phyloP scores from a whole-genome alignment of 1,140 invertebrate genomes.

The Orius insidiosus region DNA sequence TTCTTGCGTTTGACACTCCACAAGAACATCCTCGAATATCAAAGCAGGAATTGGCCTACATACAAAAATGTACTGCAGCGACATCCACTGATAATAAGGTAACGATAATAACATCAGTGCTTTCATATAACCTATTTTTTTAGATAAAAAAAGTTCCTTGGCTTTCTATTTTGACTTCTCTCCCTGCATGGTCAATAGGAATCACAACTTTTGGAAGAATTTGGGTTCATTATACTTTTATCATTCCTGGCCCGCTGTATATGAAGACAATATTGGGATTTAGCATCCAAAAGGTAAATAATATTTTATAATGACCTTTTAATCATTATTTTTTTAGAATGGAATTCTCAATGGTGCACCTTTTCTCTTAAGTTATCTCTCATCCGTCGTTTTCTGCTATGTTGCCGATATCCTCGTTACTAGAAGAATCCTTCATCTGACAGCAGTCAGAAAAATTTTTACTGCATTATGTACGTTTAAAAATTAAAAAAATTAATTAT shows the following conservation, averaged over 20 bases:
- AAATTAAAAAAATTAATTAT: constrained; percentile 2
- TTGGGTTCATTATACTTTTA: constrained; percentile 54
- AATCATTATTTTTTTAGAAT: constrained; percentile 29
- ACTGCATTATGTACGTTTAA: constrained; percentile 33
- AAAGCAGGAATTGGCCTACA: constrained; percentile 46
- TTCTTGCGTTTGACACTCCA: constrained; percentile 56
- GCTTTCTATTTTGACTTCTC: constrained; percentile 52
- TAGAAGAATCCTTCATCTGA: constrained; percentile 36
- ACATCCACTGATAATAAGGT: neutral
- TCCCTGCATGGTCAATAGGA: constrained; percentile 63
- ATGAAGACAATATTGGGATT: constrained; percentile 50
- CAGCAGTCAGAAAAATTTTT: constrained; percentile 46
- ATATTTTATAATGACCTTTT: neutral
- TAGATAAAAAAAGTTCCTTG: constrained; percentile 43
- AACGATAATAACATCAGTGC: neutral
- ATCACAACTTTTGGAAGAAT: constrained; percentile 54
- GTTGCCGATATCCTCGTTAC: constrained; percentile 43
- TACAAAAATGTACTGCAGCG: constrained; percentile 27
- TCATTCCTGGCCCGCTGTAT: constrained; percentile 48
- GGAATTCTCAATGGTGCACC: constrained; percentile 44
- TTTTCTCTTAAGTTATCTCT: constrained; percentile 48
- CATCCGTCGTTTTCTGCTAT: constrained; percentile 50
- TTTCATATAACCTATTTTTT: constrained; percentile 1
- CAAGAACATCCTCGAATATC: constrained; percentile 55
- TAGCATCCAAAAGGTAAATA: constrained; percentile 40